Conservation (phyloP, 2,888 invertebrate genomes). For the Dolomedes plantarius region DNA sequence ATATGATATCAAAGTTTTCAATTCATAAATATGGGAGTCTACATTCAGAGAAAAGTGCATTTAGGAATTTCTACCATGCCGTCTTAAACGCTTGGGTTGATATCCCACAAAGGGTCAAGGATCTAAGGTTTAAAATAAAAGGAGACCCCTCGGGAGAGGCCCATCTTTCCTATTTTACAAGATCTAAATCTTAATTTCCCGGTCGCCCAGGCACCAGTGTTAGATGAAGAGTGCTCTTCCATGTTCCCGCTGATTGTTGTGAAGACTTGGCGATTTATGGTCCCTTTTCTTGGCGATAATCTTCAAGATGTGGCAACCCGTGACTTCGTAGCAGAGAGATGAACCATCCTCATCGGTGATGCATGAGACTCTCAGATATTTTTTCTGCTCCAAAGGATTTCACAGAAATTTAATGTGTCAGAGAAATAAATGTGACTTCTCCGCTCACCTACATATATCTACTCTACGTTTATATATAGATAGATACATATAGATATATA, state of each 20-base stretch:
- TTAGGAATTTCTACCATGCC: too few relatives aligned
- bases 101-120: conserved; percentile 5
- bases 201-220: background rate
- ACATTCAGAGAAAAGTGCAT: too few relatives aligned
- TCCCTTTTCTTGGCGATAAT: conserved; percentile 63
- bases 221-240: conserved; percentile 32
- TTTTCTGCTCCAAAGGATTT: conserved; percentile 71
- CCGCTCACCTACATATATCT: conserved; percentile 68
- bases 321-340: conserved; percentile 70
- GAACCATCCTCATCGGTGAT: conserved; percentile 71
- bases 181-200: conserved; percentile 31
- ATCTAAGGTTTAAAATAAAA: conserved; percentile 5
- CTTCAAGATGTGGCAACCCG: conserved; percentile 64
- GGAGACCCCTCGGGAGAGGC: background rate
- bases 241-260: conserved; percentile 28
- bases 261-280: conserved; percentile 59
- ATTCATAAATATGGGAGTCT: too few relatives aligned
- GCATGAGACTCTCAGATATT: conserved; percentile 71
- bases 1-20: too few relatives aligned
- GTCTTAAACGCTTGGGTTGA: background rate
- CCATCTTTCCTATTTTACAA: conserved; percentile 24
- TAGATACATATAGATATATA: conserved; percentile 55
- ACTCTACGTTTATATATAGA: conserved; percentile 54
- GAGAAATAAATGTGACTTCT: conserved; percentile 68
- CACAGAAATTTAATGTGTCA: conserved; percentile 72